Evolutionary conservation across 2,113 vertebrate genomes (phyloP).

Genomic region (Podarcis muralis): DNA sequence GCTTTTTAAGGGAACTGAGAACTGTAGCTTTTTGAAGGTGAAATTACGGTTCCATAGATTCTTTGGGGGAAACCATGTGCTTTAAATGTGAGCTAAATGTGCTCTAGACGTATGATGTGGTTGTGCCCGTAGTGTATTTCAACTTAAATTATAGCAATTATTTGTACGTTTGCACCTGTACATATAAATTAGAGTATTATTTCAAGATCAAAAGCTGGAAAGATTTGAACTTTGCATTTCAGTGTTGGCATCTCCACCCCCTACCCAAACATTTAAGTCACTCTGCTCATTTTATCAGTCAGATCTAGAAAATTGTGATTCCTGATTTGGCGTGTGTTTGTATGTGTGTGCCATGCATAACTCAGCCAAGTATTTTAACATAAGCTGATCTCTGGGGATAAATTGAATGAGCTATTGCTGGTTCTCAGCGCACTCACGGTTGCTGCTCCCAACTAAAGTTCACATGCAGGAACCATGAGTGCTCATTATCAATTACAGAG

Average conservation of each 20-base stretch:
- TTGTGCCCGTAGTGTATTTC: too few relatives aligned
- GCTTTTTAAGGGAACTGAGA: too few relatives aligned
- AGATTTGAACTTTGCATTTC: slow-evolving; percentile 49
- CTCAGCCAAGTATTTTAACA: slow-evolving; percentile 14
- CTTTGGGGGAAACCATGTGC: too few relatives aligned
- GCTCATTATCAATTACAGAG: slow-evolving; percentile 63
- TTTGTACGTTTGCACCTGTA: too few relatives aligned
- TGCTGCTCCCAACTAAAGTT: slow-evolving; percentile 55
- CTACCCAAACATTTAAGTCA: slow-evolving; percentile 32
- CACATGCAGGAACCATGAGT: slow-evolving; percentile 32
- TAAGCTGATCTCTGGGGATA: slow-evolving; percentile 57
- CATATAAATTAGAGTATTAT: neutral
- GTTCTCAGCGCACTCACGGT: slow-evolving; percentile 56
- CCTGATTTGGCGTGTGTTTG: slow-evolving; percentile 4
- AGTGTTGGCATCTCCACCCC: slow-evolving; percentile 31
- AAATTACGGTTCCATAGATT: too few relatives aligned
- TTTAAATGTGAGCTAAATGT: too few relatives aligned
- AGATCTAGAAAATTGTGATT: slow-evolving; percentile 55
- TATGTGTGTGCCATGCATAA: slow-evolving; percentile 26
- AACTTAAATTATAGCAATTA: too few relatives aligned
- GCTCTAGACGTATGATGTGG: too few relatives aligned
- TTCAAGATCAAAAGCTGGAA: slow-evolving; percentile 47
- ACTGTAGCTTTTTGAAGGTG: neutral
- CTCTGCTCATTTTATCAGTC: slow-evolving; percentile 57
- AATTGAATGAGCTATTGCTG: slow-evolving; percentile 40